phyloP scores from a whole-genome alignment of 2,797 vertebrate genomes.

The Parambassis ranga region DNA sequence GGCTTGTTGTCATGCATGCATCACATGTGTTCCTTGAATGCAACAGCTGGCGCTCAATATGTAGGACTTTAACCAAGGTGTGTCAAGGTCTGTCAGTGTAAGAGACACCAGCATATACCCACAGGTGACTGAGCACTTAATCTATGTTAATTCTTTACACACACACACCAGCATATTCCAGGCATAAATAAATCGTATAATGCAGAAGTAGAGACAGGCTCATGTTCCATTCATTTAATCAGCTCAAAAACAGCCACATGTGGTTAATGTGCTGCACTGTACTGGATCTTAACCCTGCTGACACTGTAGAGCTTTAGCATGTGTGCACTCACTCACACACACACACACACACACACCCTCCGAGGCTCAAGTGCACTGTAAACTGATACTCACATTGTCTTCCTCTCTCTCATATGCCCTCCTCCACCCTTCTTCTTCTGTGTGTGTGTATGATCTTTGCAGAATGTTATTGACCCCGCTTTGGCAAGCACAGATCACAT shows the following conservation, averaged over 20 bases:
- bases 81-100: conserved; percentile 8
- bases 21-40: background rate
- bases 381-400: conserved; percentile 30
- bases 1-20: too few species aligned
- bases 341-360: background rate
- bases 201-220: background rate
- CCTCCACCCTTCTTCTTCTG: too few species aligned
- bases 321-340: background rate
- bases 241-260: background rate
- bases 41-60: background rate
- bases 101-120: background rate
- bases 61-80: background rate
- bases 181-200: conserved; percentile 2
- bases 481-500: conserved; percentile 33
- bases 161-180: background rate
- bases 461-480: conserved; percentile 24
- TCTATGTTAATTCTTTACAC: background rate
- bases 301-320: conserved; percentile 3
- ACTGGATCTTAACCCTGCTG: background rate
- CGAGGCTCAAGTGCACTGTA: conserved; percentile 13
- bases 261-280: background rate
- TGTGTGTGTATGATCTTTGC: conserved; percentile 20
- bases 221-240: background rate
- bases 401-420: conserved; percentile 19
- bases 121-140: conserved; percentile 25